Conservation (phyloP, 92 coral and sea anemone species). For the Paramuricea clavata region DNA sequence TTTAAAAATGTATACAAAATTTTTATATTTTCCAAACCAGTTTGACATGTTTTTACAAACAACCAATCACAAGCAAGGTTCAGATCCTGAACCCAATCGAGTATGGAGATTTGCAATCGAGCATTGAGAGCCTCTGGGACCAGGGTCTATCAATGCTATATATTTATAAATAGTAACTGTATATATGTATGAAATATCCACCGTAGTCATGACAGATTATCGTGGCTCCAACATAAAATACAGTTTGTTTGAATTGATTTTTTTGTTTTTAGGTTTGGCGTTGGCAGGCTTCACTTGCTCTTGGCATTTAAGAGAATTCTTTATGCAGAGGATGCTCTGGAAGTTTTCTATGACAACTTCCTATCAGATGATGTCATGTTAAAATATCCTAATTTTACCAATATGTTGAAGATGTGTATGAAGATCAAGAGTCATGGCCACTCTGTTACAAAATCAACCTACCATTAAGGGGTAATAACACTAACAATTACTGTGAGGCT, state of each 20-base stretch:
- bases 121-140: too few relatives aligned
- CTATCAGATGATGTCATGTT: conserved; percentile 6
- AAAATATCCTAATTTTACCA: conserved; percentile 19
- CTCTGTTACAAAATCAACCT: conserved; percentile 12
- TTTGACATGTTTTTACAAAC: too few relatives aligned
- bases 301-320: conserved; percentile 4
- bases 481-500: conserved; percentile 20
- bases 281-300: conserved; percentile 22
- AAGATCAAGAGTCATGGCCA: conserved; percentile 15
- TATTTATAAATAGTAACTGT: too few relatives aligned
- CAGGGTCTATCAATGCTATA: too few relatives aligned
- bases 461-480: conserved; percentile 13
- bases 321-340: conserved; percentile 31
- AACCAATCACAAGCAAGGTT: too few relatives aligned
- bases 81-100: too few relatives aligned
- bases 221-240: conserved; percentile 30
- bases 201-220: too few relatives aligned
- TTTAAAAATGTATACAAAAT: too few relatives aligned
- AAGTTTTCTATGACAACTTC: neutral
- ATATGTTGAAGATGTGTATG: conserved; percentile 17
- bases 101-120: too few relatives aligned
- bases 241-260: neutral
- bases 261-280: too few relatives aligned
- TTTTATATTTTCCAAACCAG: too few relatives aligned
- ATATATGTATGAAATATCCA: too few relatives aligned